These are phyloP conservation scores for Phasianus colchicus DNA, from an alignment of 2,113 vertebrate species.

Conservation along the genomic window DNA sequence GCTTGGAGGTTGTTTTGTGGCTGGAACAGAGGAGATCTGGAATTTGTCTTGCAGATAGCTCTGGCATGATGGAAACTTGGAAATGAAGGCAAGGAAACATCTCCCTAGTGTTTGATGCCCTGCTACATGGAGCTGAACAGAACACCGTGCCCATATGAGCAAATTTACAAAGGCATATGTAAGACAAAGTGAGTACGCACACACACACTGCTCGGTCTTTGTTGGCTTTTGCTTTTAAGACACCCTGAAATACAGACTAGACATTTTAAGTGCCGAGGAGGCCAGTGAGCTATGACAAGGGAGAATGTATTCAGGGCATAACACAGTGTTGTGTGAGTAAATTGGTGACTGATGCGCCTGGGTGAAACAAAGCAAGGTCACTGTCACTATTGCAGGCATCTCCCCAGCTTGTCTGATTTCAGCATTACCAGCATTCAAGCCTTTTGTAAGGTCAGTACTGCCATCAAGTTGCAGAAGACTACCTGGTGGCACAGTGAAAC, in stretches of 20 bases:
- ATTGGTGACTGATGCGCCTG: background rate
- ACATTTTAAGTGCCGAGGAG: background rate
- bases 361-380: fast-evolving
- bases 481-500: background rate
- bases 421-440: background rate
- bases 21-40: background rate
- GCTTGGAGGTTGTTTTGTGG: background rate
- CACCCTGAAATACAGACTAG: background rate
- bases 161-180: background rate
- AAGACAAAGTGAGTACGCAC: no score
- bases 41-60: fast-evolving
- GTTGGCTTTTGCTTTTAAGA: background rate
- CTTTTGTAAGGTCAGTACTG: background rate
- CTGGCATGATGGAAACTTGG: background rate
- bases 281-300: background rate
- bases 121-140: background rate
- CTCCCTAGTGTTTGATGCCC: background rate
- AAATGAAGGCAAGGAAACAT: background rate
- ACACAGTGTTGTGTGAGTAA: background rate
- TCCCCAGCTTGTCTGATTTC: background rate
- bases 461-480: background rate
- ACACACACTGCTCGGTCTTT: fast-evolving
- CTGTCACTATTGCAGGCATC: background rate
- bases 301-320: background rate
- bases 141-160: background rate